Evolutionary conservation across 2,888 invertebrate genomes (phyloP).

Genomic region (Endotricha flammealis): DNA sequence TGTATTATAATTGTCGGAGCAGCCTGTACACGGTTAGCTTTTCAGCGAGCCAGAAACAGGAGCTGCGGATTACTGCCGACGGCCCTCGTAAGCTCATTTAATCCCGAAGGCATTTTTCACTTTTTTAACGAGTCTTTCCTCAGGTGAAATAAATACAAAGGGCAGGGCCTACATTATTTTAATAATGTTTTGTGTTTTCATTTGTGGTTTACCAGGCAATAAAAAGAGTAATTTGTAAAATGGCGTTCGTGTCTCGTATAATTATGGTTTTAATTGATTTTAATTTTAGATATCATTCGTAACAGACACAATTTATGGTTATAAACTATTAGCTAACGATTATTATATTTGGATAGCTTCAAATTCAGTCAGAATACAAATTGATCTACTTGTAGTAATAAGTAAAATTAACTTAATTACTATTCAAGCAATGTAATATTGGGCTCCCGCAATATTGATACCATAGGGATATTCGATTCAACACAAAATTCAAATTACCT

Average conservation of each 20-base stretch:
- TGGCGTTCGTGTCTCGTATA: neutral
- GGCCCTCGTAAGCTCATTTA: slow-evolving; percentile 56
- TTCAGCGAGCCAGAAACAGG: slow-evolving; percentile 66
- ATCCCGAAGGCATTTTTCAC: slow-evolving; percentile 33
- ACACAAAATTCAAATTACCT: too few relatives aligned
- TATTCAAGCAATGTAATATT: too few relatives aligned
- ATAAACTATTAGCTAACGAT: too few relatives aligned
- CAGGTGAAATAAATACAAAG: slow-evolving; percentile 20
- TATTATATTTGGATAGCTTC: too few relatives aligned
- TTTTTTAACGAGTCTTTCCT: slow-evolving; percentile 30
- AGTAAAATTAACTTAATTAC: too few relatives aligned
- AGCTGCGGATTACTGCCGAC: slow-evolving; percentile 61
- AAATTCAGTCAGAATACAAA: too few relatives aligned
- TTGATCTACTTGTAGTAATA: too few relatives aligned
- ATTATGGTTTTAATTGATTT: too few relatives aligned
- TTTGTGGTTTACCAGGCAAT: slow-evolving; percentile 1
- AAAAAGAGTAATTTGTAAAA: slow-evolving; percentile 1
- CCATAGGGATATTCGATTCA: too few relatives aligned
- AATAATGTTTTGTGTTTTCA: slow-evolving; percentile 7
- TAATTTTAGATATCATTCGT: too few relatives aligned
- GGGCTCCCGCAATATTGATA: too few relatives aligned
- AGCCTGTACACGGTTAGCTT: slow-evolving; percentile 72
- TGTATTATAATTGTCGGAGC: slow-evolving; percentile 29
- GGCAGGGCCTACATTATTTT: slow-evolving; percentile 7
- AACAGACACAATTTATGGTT: too few relatives aligned